Base-by-base conservation (phyloP, 2,113 vertebrate species). In the Capreolus pygargus region DNA sequence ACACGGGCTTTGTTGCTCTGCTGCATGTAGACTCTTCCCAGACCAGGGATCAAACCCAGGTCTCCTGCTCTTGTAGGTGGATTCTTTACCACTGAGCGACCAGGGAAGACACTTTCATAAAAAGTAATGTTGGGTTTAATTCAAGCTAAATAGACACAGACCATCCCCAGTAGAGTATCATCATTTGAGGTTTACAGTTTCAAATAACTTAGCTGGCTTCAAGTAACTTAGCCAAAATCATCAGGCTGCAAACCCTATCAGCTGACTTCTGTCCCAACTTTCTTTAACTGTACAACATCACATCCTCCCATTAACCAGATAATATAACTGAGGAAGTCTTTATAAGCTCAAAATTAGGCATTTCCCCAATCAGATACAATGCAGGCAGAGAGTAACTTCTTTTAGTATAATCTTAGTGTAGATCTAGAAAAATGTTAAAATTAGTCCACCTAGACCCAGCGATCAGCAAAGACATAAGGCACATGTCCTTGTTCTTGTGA, bases 401-500 rank as follows among this genome's bases (percentile, higher is more conserved):
- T 10, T 87, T 39, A 85, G 54, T 67, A 86, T 91, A 87, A 96
- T 92, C 76, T 82, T 70, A 82, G 54, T 74, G 19, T 74, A 64
- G 55, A 85, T 47, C 70, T 93, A 95, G 85, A 95, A 61, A 93
- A 93, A 95, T 74, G 95, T 86, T 83, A 57, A 91, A 86, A 92
- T 94, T 95, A 91, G 81, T 96, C 50, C 85, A 90, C 94, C 83
- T 64, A 94, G 92, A 86, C 76, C 33, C 33, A 57, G 87, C 96
- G 92, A 90, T 97, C 95, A 96, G 94, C 94, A 97, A 96, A 98
- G 91, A 91, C 78, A 61, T 83, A 92, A 97, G 95, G 88, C 88
- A 39, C 54, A 52, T 88, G 97, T 94, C 94, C 97, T 97, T 97
- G 94, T 93, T 94, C 96, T 95, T 81, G 84, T 95, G 95, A 97